Conservation (phyloP, 2,888 invertebrate species). For the Linnaemya vulpina region DNA sequence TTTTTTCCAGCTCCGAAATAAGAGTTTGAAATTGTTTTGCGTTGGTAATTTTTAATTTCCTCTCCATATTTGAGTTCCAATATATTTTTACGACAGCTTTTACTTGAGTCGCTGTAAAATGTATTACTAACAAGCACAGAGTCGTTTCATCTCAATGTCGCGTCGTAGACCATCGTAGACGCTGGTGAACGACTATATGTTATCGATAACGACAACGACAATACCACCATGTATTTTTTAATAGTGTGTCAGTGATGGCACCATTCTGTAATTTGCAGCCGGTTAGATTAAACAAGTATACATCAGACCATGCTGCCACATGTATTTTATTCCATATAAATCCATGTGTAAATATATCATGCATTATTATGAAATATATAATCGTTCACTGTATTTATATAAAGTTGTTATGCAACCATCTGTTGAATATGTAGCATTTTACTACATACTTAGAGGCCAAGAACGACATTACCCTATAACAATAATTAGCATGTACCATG, state of each 20-base stretch:
- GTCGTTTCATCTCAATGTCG: slow-evolving; percentile 10
- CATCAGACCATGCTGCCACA: no score
- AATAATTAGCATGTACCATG: no score
- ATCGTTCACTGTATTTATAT: no score
- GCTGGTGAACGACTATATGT: not conserved
- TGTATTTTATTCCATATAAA: no score
- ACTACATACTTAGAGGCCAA: no score
- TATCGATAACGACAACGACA: slow-evolving; percentile 18
- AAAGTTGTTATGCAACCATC: no score
- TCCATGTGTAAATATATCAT: no score
- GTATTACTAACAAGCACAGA: not conserved
- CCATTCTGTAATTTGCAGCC: not conserved
- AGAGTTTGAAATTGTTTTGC: slow-evolving; percentile 25
- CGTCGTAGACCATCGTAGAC: not conserved
- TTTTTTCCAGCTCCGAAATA: slow-evolving; percentile 18
- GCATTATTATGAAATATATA: no score
- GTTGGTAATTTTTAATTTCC: slow-evolving; percentile 12
- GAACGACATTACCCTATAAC: no score
- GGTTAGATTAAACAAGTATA: no score
- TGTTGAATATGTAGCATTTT: no score
- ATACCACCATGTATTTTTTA: not conserved
- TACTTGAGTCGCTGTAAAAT: not conserved
- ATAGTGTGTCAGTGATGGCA: not conserved
- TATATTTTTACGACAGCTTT: not conserved
- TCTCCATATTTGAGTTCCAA: not conserved